These are phyloP conservation scores for Periophthalmus modestus DNA, from an alignment of 2,113 vertebrate species.

Conservation along the genomic window DNA sequence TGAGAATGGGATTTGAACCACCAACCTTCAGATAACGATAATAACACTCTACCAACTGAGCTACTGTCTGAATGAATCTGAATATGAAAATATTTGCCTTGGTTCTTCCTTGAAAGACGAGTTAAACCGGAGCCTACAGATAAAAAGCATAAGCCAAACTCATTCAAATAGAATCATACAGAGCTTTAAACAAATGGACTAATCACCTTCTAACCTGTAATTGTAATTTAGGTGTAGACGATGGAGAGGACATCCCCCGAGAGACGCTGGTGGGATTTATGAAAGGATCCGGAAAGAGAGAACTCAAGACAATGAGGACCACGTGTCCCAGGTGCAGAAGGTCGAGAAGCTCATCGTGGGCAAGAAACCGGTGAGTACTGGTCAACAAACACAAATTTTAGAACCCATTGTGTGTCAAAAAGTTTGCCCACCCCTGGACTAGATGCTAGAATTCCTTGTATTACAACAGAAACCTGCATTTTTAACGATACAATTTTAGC, in stretches of 20 bases:
- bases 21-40: no score
- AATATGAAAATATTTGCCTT: no score
- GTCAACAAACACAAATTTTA: no score
- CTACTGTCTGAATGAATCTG: no score
- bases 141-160: not conserved
- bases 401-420: no score
- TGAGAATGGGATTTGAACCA: no score
- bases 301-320: constrained; percentile 96
- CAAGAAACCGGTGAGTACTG: constrained; percentile 90
- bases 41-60: no score
- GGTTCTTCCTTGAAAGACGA: not conserved
- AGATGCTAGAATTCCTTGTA: no score
- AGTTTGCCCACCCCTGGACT: no score
- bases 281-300: constrained; percentile 97
- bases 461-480: fast-evolving
- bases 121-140: not conserved
- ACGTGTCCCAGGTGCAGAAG: constrained; percentile 97
- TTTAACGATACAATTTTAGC: no score
- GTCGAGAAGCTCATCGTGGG: constrained; percentile 98
- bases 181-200: not conserved
- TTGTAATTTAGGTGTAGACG: constrained; percentile 86
- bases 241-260: constrained; percentile 94
- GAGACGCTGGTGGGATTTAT: constrained; percentile 96
- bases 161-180: not conserved
- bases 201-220: not conserved